Evolutionary conservation across 2,888 invertebrate species (phyloP).

Genomic region (Andrena flavipes): DNA sequence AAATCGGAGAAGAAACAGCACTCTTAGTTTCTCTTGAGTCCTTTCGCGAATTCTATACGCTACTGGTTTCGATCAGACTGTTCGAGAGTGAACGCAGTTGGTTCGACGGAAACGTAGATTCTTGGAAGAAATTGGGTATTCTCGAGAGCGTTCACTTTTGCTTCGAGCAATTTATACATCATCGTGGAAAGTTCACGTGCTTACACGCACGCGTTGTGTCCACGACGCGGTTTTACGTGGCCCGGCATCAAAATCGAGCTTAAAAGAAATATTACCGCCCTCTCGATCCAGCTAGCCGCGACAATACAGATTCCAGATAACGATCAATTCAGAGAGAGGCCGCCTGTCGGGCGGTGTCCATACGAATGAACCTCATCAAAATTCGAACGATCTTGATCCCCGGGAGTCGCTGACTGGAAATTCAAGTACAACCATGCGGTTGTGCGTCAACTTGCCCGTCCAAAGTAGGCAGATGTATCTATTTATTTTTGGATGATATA

Average conservation of each 20-base stretch:
- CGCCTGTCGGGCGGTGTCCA: slow-evolving; percentile 3
- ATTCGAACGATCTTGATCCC: slow-evolving; percentile 44
- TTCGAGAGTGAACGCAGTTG: neutral
- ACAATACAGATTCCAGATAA: slow-evolving; percentile 27
- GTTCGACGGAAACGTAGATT: neutral
- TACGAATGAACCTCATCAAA: slow-evolving; percentile 45
- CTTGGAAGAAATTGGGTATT: slow-evolving; percentile 13
- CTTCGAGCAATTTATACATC: neutral
- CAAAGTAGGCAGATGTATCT: slow-evolving; percentile 31
- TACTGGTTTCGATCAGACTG: neutral
- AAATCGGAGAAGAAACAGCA: neutral
- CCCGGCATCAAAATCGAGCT: slow-evolving; percentile 41
- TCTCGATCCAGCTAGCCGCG: neutral
- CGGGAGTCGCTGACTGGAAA: slow-evolving; percentile 27
- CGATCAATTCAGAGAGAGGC: slow-evolving; percentile 32
- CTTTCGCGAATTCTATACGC: neutral
- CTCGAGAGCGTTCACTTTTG: slow-evolving; percentile 5
- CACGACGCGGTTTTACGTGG: slow-evolving; percentile 18
- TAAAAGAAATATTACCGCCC: slow-evolving; percentile 31
- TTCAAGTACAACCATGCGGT: slow-evolving; percentile 25
- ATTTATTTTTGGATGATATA: slow-evolving; percentile 31
- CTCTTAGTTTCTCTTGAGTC: neutral
- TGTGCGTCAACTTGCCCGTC: neutral
- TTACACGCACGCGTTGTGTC: slow-evolving; percentile 12
- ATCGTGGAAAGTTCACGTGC: slow-evolving; percentile 20